phyloP scores from a whole-genome alignment of 2,113 vertebrate species.

The Rana temporaria region DNA sequence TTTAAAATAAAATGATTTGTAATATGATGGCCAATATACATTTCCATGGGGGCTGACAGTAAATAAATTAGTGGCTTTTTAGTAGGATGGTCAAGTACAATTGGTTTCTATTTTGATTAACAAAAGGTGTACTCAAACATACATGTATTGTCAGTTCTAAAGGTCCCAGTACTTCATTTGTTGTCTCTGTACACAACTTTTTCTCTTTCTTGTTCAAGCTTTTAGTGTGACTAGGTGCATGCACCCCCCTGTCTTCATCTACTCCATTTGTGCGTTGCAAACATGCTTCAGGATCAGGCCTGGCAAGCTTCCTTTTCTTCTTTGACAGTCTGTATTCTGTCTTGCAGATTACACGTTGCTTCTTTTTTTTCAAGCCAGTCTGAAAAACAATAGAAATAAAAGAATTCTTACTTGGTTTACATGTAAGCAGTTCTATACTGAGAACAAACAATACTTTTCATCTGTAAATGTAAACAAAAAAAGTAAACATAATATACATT shows the following conservation, averaged over 20 bases:
- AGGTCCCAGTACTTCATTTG: not conserved
- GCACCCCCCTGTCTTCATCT: not conserved
- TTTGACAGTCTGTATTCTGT: conserved; percentile 9
- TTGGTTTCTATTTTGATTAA: no score
- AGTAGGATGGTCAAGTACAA: no score
- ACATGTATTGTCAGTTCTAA: not conserved
- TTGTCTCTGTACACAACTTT: not conserved
- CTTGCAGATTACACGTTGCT: not conserved
- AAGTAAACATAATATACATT: no score
- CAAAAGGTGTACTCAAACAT: not conserved
- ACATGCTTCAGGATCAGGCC: not conserved
- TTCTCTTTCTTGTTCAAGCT: not conserved
- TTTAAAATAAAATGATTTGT: no score
- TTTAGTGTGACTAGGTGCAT: not conserved
- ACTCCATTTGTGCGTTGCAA: not conserved
- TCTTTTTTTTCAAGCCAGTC: conserved; percentile 12
- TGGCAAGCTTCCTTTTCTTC: conserved; percentile 31
- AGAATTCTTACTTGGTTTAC: no score
- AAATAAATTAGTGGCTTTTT: no score
- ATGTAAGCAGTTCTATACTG: no score
- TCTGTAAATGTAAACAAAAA: no score
- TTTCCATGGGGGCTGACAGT: no score
- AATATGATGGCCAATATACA: no score
- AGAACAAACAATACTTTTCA: no score
- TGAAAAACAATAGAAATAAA: not conserved